Conservation (phyloP, 2,888 invertebrate species). For the Parnassius smintheus region DNA sequence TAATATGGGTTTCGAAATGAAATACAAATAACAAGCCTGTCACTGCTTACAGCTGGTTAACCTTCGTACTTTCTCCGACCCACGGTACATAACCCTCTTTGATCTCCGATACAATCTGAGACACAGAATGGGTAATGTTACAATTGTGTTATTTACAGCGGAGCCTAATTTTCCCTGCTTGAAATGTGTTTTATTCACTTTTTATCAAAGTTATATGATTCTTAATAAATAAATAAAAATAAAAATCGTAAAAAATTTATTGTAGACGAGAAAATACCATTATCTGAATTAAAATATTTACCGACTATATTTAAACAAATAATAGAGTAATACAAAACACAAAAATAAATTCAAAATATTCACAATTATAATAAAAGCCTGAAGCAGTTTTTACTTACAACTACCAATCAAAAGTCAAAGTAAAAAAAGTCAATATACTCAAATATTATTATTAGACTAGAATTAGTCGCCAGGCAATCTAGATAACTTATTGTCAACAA, state of each 20-base stretch:
- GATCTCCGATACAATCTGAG: slow-evolving; percentile 40
- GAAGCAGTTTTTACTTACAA: no score
- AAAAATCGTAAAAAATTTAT: not conserved
- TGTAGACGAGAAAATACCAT: not conserved
- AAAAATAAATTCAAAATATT: no score
- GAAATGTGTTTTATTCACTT: no score
- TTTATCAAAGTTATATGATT: no score
- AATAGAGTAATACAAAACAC: no score
- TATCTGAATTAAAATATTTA: no score
- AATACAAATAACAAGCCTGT: slow-evolving; percentile 23
- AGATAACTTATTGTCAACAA: slow-evolving; percentile 46
- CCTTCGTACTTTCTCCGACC: slow-evolving; percentile 15
- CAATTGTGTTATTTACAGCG: slow-evolving; percentile 9
- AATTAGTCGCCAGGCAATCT: slow-evolving; percentile 5
- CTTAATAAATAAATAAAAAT: not conserved
- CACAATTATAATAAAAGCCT: no score
- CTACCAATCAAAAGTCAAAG: no score
- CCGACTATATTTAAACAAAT: no score
- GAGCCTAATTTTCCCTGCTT: slow-evolving; percentile 6
- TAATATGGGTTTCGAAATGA: slow-evolving; percentile 23
- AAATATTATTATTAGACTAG: no score
- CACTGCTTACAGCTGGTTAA: slow-evolving; percentile 22
- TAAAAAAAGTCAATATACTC: no score
- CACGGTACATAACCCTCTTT: slow-evolving; percentile 37
- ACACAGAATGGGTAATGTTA: slow-evolving; percentile 21